phyloP scores from a whole-genome alignment of 2,888 invertebrate species.

The Minunthozetes semirufus region DNA sequence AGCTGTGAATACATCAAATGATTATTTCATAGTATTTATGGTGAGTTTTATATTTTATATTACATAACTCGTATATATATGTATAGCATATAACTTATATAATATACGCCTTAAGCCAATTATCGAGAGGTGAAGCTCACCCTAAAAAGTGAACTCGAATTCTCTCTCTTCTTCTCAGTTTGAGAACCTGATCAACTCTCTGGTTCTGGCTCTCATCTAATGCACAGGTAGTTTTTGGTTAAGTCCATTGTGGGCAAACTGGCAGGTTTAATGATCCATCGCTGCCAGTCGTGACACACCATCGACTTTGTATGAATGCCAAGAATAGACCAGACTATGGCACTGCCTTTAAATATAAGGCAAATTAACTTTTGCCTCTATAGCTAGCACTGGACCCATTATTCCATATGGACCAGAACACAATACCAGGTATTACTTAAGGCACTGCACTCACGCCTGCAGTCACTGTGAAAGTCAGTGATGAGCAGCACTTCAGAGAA shows the following conservation, averaged over 20 bases:
- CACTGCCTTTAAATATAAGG: neutral
- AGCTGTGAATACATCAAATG: no score
- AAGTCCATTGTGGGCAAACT: neutral
- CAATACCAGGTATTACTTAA: no score
- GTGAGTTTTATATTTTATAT: no score
- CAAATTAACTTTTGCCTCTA: neutral
- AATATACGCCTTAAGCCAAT: constrained; percentile 16
- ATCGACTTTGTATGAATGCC: neutral
- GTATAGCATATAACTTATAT: neutral
- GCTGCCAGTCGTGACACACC: constrained; percentile 17
- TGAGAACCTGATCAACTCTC: neutral
- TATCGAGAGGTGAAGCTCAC: constrained; percentile 2
- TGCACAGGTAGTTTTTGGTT: constrained; percentile 10
- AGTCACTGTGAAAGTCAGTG: no score
- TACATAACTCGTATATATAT: neutral
- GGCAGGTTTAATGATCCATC: constrained; percentile 7
- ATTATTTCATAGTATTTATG: no score
- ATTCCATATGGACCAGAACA: neutral
- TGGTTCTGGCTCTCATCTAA: neutral
- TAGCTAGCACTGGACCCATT: neutral
- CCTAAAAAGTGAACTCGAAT: constrained; percentile 5
- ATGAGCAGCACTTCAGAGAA: neutral
- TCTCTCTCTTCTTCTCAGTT: neutral
- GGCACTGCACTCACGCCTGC: no score
- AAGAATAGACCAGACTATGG: neutral